Evolutionary conservation across 2,113 vertebrate genomes (phyloP), one percentile per base, ranked within the genome.

Genomic region (Pyrgilauda ruficollis): DNA sequence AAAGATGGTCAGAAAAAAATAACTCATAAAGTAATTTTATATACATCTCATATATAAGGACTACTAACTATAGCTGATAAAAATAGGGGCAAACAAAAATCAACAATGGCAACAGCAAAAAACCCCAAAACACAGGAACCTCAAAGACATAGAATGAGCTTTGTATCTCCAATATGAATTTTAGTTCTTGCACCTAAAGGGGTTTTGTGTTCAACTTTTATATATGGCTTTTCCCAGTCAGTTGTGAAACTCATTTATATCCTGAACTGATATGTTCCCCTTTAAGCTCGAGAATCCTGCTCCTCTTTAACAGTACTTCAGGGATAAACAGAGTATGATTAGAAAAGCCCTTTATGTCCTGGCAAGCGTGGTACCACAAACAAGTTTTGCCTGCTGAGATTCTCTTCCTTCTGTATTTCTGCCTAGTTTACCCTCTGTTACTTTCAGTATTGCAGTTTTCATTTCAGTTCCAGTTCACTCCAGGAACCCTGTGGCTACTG

Each of bases 401-500:
- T 93, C 90, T 70, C 23, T 95, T 93, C 82, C 68, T 89, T 94
- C 72, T 80, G 84, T 63, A 30, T 88, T 85, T 89, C 85, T 96
- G 93, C 92, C 85, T 93, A 75, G 88, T 96, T 96, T 93, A 78
- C 87, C 37, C 82, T 95, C 84, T 81, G 75, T 94, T 96, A 67
- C 75, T 90, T 90, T 80, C 12, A 1, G 69, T 88, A 67, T 61
- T 91, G 27, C 58, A 49, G 73, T 96, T 96, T 87, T 93, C 91
- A 66, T 94, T 91, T 93, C 69, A 80, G 91, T 89, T 93, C 90
- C 83, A 94, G 90, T 88, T 96, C 93, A 90, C 92, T 93, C 88
- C 92, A 87, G 90, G 94, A 96, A 94, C 93, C 96, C 94, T 94
- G 90, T 96, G 94, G 96, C 96, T 96, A 89, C 79, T 93, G 93